Conservation (phyloP, 1,140 invertebrate genomes). For the Habropoda laboriosa region DNA sequence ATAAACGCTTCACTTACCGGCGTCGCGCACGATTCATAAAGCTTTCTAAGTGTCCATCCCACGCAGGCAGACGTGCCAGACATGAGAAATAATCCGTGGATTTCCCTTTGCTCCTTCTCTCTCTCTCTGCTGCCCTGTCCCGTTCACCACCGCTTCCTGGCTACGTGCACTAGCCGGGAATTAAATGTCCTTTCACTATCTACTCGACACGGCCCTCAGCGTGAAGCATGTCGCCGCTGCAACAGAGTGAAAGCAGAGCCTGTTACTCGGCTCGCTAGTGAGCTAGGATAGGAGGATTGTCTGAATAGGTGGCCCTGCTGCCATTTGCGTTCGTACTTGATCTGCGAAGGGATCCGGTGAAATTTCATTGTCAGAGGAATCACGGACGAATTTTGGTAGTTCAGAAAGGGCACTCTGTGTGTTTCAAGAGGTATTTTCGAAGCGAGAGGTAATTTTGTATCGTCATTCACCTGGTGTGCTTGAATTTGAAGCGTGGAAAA, state of each 20-base stretch:
- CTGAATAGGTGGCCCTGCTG: neutral
- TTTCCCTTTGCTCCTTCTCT: too few species aligned
- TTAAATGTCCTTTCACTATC: constrained; percentile 31
- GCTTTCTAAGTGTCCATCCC: constrained; percentile 44
- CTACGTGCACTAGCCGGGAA: neutral
- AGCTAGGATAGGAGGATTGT: neutral
- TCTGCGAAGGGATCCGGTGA: too few species aligned
- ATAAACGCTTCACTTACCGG: constrained; percentile 61
- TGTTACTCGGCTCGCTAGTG: neutral
- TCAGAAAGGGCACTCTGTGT: too few species aligned
- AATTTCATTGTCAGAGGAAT: neutral
- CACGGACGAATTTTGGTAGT: neutral
- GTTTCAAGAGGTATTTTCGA: too few species aligned
- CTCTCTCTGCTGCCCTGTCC: neutral
- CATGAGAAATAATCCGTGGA: constrained; percentile 34
- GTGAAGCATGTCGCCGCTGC: neutral
- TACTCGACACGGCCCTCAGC: neutral
- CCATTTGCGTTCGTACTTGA: neutral
- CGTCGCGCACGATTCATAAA: constrained; percentile 57
- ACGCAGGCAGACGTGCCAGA: constrained; percentile 3
- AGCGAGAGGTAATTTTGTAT: too few species aligned
- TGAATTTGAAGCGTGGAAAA: too few species aligned
- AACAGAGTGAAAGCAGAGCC: neutral
- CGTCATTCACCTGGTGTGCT: too few species aligned
- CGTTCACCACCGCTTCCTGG: too few species aligned